Evolutionary conservation across 2,113 vertebrate genomes (phyloP).

Genomic region (Channa argus): DNA sequence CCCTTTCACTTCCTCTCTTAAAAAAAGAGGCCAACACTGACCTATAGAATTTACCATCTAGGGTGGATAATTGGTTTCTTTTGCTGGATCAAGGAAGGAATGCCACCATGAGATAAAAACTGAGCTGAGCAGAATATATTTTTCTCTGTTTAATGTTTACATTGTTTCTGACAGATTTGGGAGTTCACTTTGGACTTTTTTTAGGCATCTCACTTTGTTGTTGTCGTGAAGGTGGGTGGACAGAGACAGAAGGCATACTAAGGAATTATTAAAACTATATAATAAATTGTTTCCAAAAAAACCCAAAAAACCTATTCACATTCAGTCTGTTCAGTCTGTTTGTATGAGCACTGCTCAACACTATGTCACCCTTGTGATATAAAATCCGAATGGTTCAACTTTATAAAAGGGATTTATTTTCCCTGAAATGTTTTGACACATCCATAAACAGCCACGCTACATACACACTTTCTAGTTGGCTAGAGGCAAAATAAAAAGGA

Average conservation of each 20-base stretch:
- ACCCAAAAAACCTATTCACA: background rate
- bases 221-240: background rate
- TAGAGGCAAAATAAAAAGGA: background rate
- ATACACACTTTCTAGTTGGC: background rate
- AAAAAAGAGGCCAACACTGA: slow-evolving; percentile 11
- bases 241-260: background rate
- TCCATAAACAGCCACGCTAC: too few species aligned
- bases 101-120: background rate
- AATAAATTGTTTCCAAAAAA: too few species aligned
- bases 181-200: background rate
- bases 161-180: background rate
- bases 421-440: background rate
- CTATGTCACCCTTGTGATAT: background rate
- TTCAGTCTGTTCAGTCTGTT: background rate
- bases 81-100: background rate
- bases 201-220: background rate
- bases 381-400: background rate
- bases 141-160: background rate
- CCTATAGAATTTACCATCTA: slow-evolving; percentile 65
- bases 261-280: too few species aligned
- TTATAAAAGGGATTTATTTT: background rate
- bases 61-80: slow-evolving; percentile 69
- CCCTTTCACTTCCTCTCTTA: slow-evolving; percentile 33
- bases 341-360: background rate
- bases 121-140: background rate